Evolutionary conservation across 2,888 invertebrate genomes (phyloP), one percentile per base, ranked within the genome.

Genomic region (Drosophila melanosoma): DNA sequence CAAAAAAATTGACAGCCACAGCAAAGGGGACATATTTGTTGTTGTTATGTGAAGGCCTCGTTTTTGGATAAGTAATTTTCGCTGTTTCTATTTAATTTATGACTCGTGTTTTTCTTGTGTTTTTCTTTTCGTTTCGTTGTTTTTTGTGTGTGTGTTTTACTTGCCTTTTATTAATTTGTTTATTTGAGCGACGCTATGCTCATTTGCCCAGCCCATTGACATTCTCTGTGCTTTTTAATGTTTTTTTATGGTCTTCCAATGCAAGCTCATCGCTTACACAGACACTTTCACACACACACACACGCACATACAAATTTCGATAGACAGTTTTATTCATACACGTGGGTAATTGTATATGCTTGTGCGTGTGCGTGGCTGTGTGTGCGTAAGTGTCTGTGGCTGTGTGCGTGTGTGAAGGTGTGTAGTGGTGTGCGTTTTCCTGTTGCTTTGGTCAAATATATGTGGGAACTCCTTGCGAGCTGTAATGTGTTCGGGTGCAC

Each of bases 91-190:
- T 84, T 84, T 87, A 87, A 89, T 87, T 87, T 89, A 87, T 87
- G 85, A 84, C 77, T 84, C 74, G 75, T 82, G 86, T 82, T 85
- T 78, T 83, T 82, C 70, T 87, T 85, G 63, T 77, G 65, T 79
- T 73, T 69, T 78, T 75, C 64, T 72, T 69, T 40, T 67, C 29
- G 40, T 57, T 58, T 65, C 54, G 61, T 61, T 68, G 61, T 45
- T 57, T 32, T 32, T 20, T 40, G 51, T 20, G 32, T 58, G 38
- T 49, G 23, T 15, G 45, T 60, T 60, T 52, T 62, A 79, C 87
- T 87, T 89, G 85, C 65, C 73, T 89, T 87, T 87, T 89, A 87
- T 89, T 89, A 89, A 87, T 87, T 87, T 87, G 87, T 89, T 87
- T 89, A 87, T 87, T 86, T 87, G 82, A 72, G 68, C 78, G 62